Evolutionary conservation across 2,888 invertebrate genomes (phyloP).

Genomic region (Agrotis exclamationis): DNA sequence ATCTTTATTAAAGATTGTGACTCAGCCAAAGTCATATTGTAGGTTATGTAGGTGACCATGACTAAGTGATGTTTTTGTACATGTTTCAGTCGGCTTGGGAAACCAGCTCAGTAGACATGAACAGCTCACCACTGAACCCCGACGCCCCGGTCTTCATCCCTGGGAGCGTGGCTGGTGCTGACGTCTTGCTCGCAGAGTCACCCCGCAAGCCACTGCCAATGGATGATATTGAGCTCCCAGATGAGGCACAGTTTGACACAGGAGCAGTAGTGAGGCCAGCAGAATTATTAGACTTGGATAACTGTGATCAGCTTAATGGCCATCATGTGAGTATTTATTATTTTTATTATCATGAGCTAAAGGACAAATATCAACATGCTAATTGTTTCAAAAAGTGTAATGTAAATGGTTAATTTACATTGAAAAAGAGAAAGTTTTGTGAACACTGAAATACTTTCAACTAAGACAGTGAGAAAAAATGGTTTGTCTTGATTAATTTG

Average conservation of each 20-base stretch:
- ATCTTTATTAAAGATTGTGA: constrained; percentile 43
- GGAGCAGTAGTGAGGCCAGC: constrained; percentile 92
- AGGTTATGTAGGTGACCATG: constrained; percentile 29
- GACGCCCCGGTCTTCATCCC: constrained; percentile 97
- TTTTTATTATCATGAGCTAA: neutral
- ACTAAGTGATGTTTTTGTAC: constrained; percentile 34
- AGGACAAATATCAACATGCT: neutral
- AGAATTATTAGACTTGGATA: constrained; percentile 90
- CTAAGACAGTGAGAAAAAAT: constrained; percentile 25
- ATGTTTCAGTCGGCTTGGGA: constrained; percentile 88
- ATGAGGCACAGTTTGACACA: constrained; percentile 92
- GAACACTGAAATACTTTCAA: constrained; percentile 1
- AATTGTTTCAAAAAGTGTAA: neutral
- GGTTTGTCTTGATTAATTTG: constrained; percentile 9
- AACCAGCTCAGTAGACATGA: constrained; percentile 91
- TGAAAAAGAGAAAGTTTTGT: constrained; percentile 29
- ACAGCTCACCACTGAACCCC: constrained; percentile 96
- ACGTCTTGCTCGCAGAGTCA: constrained; percentile 92
- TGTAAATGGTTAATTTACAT: constrained; percentile 6
- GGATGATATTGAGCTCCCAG: constrained; percentile 92
- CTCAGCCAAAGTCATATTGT: constrained; percentile 25
- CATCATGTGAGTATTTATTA: constrained; percentile 84
- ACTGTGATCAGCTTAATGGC: constrained; percentile 90
- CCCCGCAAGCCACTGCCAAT: constrained; percentile 93
- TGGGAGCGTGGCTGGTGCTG: constrained; percentile 88